phyloP scores from a whole-genome alignment of 2,888 invertebrate genomes.

The Lasioglossum morio region DNA sequence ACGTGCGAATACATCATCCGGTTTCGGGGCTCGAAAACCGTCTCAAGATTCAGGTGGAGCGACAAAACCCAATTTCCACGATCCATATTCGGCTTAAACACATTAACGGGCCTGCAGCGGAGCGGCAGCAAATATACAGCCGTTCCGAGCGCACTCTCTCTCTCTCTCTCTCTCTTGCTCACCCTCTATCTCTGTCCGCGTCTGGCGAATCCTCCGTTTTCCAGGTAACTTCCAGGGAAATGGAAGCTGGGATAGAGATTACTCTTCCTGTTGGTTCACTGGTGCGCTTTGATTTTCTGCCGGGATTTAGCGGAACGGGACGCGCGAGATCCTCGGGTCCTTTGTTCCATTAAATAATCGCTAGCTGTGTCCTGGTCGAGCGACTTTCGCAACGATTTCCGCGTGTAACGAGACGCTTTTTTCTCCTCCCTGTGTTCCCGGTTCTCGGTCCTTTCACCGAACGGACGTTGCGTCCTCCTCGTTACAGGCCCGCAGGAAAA shows the following conservation, averaged over 20 bases:
- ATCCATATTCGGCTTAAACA: constrained; percentile 68
- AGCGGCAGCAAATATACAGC: constrained; percentile 56
- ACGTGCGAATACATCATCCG: constrained; percentile 54
- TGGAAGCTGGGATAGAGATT: constrained; percentile 50
- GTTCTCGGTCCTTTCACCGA: neutral
- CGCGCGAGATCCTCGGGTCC: constrained; percentile 14
- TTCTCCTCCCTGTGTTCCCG: neutral
- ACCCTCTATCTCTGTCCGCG: neutral
- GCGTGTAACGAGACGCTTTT: neutral
- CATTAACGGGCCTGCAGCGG: constrained; percentile 61
- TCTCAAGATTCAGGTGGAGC: constrained; percentile 57
- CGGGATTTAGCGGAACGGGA: constrained; percentile 28
- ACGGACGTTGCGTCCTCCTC: neutral
- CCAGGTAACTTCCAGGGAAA: constrained; percentile 38
- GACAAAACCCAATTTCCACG: constrained; percentile 71
- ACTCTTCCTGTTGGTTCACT: constrained; percentile 39
- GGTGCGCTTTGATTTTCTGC: constrained; percentile 47
- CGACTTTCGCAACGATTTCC: neutral
- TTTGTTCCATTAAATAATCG: constrained; percentile 12
- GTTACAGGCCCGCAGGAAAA: neutral
- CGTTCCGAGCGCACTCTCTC: neutral
- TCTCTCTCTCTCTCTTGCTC: neutral
- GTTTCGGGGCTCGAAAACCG: constrained; percentile 15
- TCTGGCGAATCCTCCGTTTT: constrained; percentile 1
- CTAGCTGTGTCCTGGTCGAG: neutral